These are phyloP conservation scores for Trissoscelio sp. DNA, from an alignment of 2,888 invertebrate species.

Conservation along the genomic window DNA sequence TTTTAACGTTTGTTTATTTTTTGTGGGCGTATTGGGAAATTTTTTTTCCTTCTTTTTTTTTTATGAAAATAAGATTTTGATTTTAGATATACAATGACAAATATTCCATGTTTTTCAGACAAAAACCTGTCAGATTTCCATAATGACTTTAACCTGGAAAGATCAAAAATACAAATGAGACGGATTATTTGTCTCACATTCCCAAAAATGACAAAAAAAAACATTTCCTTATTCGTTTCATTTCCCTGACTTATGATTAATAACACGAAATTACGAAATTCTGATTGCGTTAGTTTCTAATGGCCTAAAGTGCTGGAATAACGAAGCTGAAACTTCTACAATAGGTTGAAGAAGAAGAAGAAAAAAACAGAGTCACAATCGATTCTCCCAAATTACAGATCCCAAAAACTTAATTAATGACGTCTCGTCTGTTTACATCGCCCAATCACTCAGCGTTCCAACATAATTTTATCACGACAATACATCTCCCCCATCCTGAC, in stretches of 20 bases:
- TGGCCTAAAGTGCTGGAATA: neutral
- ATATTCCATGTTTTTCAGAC: no score
- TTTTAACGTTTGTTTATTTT: no score
- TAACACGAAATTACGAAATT: constrained; percentile 33
- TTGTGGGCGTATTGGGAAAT: neutral
- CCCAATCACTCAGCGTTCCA: constrained; percentile 1
- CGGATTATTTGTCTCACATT: constrained; percentile 23
- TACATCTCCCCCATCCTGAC: no score
- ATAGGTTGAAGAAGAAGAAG: neutral
- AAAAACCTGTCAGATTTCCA: constrained; percentile 31
- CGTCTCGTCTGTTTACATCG: constrained; percentile 1
- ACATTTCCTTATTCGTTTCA: constrained; percentile 11
- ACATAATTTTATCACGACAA: constrained; percentile 17
- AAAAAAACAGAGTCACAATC: neutral
- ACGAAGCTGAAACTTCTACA: neutral
- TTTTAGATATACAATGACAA: neutral
- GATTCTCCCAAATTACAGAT: constrained; percentile 1
- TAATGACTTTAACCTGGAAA: constrained; percentile 53
- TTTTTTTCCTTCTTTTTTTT: no score
- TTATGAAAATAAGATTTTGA: constrained; percentile 3
- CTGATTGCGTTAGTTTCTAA: constrained; percentile 6
- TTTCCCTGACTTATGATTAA: constrained; percentile 44
- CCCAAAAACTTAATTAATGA: neutral
- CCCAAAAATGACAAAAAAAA: constrained; percentile 18
- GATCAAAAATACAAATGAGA: constrained; percentile 42